Conservation (phyloP, 2,113 vertebrate species). For the human (Homo sapiens) region GRCh38 chr13:29577001-29577500, state of each 20-base stretch:
- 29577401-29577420: not conserved
- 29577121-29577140: not conserved
- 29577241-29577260: not conserved
- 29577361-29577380: not conserved
- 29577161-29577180: not conserved
- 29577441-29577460: not conserved
- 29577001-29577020: not conserved
- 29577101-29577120: not conserved
- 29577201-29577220: not conserved
- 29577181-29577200: not conserved
- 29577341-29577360: not conserved
- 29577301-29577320: not conserved
- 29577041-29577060: not conserved
- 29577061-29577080: not conserved
- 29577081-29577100: not conserved
- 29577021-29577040: not conserved
- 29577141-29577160: fast-evolving
- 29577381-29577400: too few species aligned
- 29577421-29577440: not conserved
- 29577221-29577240: not conserved
- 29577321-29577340: not conserved
- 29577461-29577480: not conserved
- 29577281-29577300: not conserved
- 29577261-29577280: not conserved
- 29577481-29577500: not conserved